Base-by-base conservation (phyloP, 2,888 invertebrate genomes). In the Apamea crenata region DNA sequence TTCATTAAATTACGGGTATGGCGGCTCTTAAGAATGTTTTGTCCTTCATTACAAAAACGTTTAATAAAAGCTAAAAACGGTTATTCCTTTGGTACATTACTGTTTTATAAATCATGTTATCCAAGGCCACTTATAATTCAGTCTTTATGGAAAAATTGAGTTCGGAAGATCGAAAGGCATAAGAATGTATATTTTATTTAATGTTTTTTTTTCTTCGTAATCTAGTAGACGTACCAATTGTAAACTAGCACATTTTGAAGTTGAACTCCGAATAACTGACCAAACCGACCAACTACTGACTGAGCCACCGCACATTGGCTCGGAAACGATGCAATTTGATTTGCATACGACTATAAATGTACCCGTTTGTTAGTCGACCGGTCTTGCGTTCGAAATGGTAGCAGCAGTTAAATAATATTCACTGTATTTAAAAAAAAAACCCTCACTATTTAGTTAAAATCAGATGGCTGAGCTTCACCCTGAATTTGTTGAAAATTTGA, bases 291-390 rank as follows among this genome's bases (percentile, higher is more conserved):
- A 75, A 84, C 76, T 61, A 81, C 61, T 70, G 40, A 81, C 61
- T 70, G 40, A 81, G 47, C 53, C 53, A 78, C 68, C 44, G 47
- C 36, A 67, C 66, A 40, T 66, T 73, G 72, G 76, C 18, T 66
- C n/a, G 67, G 68, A 78, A 77, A 83, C 77, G 69, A 81, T 86
- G 79, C 83, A 83, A 88, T 83, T 86, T 81, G 67, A 90, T 88
- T 88, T 88, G 81, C 90, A 86, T 88, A 86, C 70, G 53, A 69
- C 77, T 71, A 77, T 90, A 78, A 88, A 88, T 88, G 81, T 66
- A 70, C 56, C 74, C 79, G 77, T 79, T 89, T 77, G 76, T 83
- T 83, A 83, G 72, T 79, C 67, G 25, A 61, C 67, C 70, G 29
- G 78, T 83, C 88, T 81, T 80, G 73, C 67, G 47, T 84, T 70